Base-by-base conservation (phyloP, 2,797 vertebrate genomes). In the Eurystomus glaucurus region DNA sequence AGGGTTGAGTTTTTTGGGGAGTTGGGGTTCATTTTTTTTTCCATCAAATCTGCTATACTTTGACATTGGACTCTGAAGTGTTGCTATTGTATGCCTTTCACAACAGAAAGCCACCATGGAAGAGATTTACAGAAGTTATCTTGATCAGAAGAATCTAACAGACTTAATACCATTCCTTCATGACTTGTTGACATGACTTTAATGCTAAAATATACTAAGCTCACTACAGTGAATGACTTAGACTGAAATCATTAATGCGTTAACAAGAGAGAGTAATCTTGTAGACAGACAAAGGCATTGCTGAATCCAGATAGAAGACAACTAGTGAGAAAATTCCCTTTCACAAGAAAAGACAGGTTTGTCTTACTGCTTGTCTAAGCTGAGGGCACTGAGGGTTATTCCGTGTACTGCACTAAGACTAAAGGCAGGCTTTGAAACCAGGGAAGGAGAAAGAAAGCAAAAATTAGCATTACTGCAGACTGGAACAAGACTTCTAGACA, bases 401-500 rank as follows among this genome's bases (percentile, higher is more conserved):
- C 14, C 43, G n/a, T 14, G 15, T 6, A 14, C 2, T 46, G 3
- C 11, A 19, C 15, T 6, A 21, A 11, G 18, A 58, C 2, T 16
- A 60, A 74, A 69, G 11, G 2, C 11, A 60, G 12, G n/a, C 21
- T 80, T 70, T 79, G 33, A 50, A 74, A 79, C n/a, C 6, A 46
- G 17, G 6, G 5, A 14, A 66, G 41, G 6, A 85, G 39, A 46
- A 9, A 75, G 5, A 43, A 79, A 50, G 2, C 16, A 13, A 65
- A 92, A 50, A 22, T 19, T 50, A 14, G 1, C 7, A 11, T 50
- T 51, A 17, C 2, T 75, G 46, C 7, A 60, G 9, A 22, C 2
- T 18, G 6, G 9, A 65, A 18, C 6, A 35, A 16, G 6, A 14
- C 35, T 57, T 57, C 11, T 21, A 57, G 31, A 21, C 45, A 46